Base-by-base conservation (phyloP, 2,888 invertebrate genomes). In the Ernsta delagoae region DNA sequence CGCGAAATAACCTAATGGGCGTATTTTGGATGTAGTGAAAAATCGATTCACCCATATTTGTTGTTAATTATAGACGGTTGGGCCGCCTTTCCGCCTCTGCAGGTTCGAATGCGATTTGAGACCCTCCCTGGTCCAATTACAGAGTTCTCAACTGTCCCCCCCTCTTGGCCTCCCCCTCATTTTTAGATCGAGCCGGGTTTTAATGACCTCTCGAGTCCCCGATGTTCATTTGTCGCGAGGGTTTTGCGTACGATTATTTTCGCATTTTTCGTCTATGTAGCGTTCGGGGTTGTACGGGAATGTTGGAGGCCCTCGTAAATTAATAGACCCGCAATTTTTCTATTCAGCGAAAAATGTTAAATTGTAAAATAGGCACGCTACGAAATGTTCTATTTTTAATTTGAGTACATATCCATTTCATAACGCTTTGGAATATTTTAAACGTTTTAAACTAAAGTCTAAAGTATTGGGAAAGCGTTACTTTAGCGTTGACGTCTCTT, bases 41-140 rank as follows among this genome's bases (percentile, higher is more conserved):
- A 89, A 91, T 92, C 92, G 91, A 92, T 92, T 90, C 86, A 87
- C 90, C 90, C 92, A 92, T 90, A 93, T 93, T 92, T 92, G 92
- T 92, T 91, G 92, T 92, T 92, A 92, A 93, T 93, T 92, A 93
- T 91, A 85, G 87, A 86, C 89, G 89, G 89, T 88, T 88, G 87
- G 89, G 88, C 88, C 89, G 91, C 87, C 91, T 89, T 93, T 93
- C 90, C 93, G 92, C 92, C 85, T 90, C 86, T 85, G 84, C 89
- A 86, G 87, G 80, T 85, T 84, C 87, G 89, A 93, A 93, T 92
- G 84, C 89, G 92, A 92, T 93, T 92, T 89, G 83, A 90, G 88
- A 85, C 90, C 90, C 92, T 90, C 92, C 92, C 92, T 86, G 90
- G 89, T 92, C 92, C 92, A 93, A 92, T 93, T 92, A 92, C 88